Evolutionary conservation across 2,113 vertebrate genomes (phyloP).

Genomic region (Cebus imitator): DNA sequence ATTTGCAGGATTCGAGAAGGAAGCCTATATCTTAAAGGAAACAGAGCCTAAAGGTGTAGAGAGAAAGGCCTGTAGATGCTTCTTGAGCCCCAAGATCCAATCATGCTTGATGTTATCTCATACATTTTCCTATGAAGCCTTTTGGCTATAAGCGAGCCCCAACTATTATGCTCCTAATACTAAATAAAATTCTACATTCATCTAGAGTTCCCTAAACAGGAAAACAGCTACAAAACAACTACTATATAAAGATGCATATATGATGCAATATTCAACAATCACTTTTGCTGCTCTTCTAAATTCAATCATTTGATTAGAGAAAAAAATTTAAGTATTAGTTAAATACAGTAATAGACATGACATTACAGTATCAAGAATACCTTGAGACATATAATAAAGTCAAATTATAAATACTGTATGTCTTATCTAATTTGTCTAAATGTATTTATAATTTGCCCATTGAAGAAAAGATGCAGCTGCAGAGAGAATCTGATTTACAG

Average conservation of each 20-base stretch:
- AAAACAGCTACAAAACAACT: conserved; percentile 1
- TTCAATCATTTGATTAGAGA: neutral
- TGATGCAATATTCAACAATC: conserved; percentile 17
- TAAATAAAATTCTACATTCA: neutral
- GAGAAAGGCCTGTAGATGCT: neutral
- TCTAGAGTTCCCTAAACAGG: neutral
- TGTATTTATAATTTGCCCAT: neutral
- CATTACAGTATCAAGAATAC: neutral
- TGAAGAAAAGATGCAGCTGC: conserved; percentile 1
- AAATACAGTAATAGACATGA: neutral
- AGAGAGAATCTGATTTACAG: neutral
- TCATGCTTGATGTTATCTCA: neutral
- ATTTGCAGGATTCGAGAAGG: neutral
- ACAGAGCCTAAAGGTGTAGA: neutral
- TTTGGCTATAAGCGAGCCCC: neutral
- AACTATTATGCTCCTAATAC: neutral
- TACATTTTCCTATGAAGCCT: neutral
- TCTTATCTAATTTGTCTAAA: neutral
- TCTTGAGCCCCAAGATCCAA: neutral
- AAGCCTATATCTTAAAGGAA: neutral
- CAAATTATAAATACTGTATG: neutral
- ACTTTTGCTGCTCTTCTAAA: neutral
- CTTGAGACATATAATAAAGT: neutral
- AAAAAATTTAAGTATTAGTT: neutral
- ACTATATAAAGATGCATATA: neutral